Base-by-base conservation (phyloP, 2,888 invertebrate species). In the Lottia scabra region DNA sequence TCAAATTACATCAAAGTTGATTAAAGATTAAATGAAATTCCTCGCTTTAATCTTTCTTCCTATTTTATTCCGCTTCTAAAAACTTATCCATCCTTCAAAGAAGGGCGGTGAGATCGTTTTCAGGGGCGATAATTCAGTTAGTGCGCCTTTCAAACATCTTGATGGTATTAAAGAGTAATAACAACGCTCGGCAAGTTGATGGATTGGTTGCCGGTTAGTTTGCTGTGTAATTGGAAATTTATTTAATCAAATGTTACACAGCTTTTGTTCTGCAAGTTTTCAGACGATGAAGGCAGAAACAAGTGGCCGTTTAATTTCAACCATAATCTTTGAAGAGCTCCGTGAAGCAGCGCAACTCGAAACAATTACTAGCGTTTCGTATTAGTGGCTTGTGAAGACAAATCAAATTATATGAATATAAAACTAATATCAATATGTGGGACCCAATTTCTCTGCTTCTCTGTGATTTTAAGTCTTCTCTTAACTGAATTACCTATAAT, bases 151-250 rank as follows among this genome's bases (percentile, higher is more conserved):
- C 76, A 75, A 78, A 78, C 78, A 77, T 74, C 76, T 76, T 75
- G 76, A 76, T 71, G 70, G 78, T 67, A 71, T 77, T 76, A 72
- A 30, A 70, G 65, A 68, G 73, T 73, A 73, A 76, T 76, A 75
- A 75, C 72, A 76, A 76, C 65, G 68, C 63, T 72, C 45, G 70
- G 43, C 73, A 76, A 78, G 77, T 75, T 84, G 84, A 84, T 82
- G 82, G 83, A 85, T 85, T 84, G 81, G 80, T 79, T 81, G 83
- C 82, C 84, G 82, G 76, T 79, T 72, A 78, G 65, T 74, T 73
- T 78, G 75, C 75, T 75, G 76, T 78, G 79, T 84, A 83, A 85
- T 84, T 83, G 80, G 82, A 82, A 81, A 78, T 82, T 84, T 83
- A 85, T 85, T 83, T 73, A 84, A 85, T 85, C 83, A 85, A 81